Conservation (phyloP, 1,140 invertebrate genomes). For the Dryas iulia region DNA sequence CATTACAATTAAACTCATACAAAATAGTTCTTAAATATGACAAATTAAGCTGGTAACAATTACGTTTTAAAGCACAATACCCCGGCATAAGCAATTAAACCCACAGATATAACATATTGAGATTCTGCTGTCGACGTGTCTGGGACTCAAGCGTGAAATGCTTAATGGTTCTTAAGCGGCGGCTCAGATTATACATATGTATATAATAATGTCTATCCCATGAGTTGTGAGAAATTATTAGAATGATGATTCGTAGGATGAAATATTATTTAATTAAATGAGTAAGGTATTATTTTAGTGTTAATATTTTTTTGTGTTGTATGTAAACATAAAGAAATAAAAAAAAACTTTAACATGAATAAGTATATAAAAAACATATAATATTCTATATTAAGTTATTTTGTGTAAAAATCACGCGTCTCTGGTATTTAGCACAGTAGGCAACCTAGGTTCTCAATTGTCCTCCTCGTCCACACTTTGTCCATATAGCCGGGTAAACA, state of each 20-base stretch:
- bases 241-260: neutral
- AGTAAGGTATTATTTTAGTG: neutral
- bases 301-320: neutral
- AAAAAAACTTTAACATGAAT: too few species aligned
- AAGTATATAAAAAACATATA: too few species aligned
- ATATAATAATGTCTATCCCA: neutral
- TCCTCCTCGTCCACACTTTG: too few species aligned
- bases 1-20: too few species aligned
- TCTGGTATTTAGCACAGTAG: too few species aligned
- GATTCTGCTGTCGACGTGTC: neutral
- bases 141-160: constrained; percentile 24
- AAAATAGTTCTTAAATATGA: neutral
- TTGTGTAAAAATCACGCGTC: too few species aligned
- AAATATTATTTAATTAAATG: neutral
- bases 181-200: constrained; percentile 13
- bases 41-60: neutral
- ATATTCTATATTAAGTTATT: too few species aligned
- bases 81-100: neutral
- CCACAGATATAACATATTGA: neutral
- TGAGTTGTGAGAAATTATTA: neutral
- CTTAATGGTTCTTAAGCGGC: constrained; percentile 24
- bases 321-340: too few species aligned
- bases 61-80: neutral
- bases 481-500: too few species aligned
- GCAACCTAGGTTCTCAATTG: too few species aligned